Evolutionary conservation across 2,113 vertebrate species (phyloP), one percentile per base, ranked within the genome.

Genomic region (Crotalus viridis): DNA sequence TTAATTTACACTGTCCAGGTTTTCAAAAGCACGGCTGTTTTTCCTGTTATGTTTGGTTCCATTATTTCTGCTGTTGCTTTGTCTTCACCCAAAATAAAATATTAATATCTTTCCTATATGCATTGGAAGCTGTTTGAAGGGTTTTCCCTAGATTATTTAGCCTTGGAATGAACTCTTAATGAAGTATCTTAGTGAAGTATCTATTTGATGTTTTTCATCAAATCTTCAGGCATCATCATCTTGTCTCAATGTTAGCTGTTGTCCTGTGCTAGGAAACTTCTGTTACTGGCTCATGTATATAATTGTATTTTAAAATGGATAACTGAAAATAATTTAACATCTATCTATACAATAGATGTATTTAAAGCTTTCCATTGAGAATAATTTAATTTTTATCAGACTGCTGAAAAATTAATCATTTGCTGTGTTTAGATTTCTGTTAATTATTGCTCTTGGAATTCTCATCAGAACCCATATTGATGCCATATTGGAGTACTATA

Each of bases 361-460:
- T 56, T 3, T 51, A 7, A 15, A 91, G 54, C 74, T 69, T 28
- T 43, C 0, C 17, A 1, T 89, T 33, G 81, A 28, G 21, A 51
- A 9, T 17, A 15, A 0, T 87, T 8, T 3, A 4, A 1, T 52
- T 93, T 33, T 0, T 4, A 56, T n/a, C 43, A 69, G 5, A 26
- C 3, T 0, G 12, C 39, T 91, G 51, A 0, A 1, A 0, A 88
- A 0, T 33, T 1, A 0, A 88, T 56, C 39, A 92, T 22, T 89
- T 5, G 51, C 92, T 39, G 21, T 91, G 91, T 24, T 88, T 39
- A 1, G 90, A 57, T 95, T 91, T 89, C 92, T 94, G 87, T 10
- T 74, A 90, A n/a, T 69, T 4, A 93, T 91, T 94, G 93, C 93
- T 8, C 10, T 93, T 93, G 24, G 89, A 96, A 94, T 91, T 92